Evolutionary conservation across 1,140 invertebrate genomes (phyloP), one percentile per base, ranked within the genome.

Genomic region (Sarcophaga peregrina): DNA sequence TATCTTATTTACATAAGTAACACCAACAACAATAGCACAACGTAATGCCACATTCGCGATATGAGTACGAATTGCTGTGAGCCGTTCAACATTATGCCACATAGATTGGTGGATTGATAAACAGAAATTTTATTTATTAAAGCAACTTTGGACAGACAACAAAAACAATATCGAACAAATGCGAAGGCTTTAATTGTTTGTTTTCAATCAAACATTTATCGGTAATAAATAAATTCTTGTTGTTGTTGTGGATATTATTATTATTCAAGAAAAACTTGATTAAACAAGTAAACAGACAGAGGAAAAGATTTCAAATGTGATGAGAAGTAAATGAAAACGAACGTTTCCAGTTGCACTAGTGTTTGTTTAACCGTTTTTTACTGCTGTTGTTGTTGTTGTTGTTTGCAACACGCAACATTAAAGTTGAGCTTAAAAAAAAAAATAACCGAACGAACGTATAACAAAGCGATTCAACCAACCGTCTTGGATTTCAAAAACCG

Each of bases 301-400:
- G 20, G 20, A 68, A 68, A 8, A 68, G 20, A 68, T 8, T 20
- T 20, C 62, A 68, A 68, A 68, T 10, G 48, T 50, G 9, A 52
- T 10, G 50, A 52, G 50, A 10, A 13, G 50, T 13, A 10, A 10
- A 52, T 68, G 17, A 68, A 68, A 68, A 68, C 62, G 62, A 68
- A 68, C 10, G 17, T 68, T 20, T 68, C n/a, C n/a, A 68, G 62
- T 68, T 68, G 62, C 62, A 68, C 62, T 68, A 68, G 62, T 68
- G 47, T n/a, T 46, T 47, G 74, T 76, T n/a, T n/a, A 46, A 48
- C 46, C 17, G 48, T 17, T n/a, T 50, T 78, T 78, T 48, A 20
- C 25, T 50, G 52, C 8, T 76, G 17, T 72, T 72, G 6, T 25
- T 72, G 62, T 25, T 72, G 62, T 25, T 72, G 62, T 8, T 72